phyloP scores from a whole-genome alignment of 2,797 vertebrate genomes.

The Tragelaphus oryx region DNA sequence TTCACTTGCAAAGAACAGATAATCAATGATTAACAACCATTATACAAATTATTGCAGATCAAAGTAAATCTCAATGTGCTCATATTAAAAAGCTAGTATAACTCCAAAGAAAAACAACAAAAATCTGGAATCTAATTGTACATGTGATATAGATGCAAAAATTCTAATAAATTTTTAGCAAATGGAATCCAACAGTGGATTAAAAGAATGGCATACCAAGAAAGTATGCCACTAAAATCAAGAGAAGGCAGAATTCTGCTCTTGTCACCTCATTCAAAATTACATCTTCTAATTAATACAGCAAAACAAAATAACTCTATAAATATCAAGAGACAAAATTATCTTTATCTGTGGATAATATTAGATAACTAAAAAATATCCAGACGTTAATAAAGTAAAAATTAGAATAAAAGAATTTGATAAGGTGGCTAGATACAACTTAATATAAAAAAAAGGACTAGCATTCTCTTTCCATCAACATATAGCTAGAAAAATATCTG shows the following conservation, averaged over 20 bases:
- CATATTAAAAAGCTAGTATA: conserved; percentile 3
- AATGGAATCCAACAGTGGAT: background rate
- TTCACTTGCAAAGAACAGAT: conserved; percentile 17
- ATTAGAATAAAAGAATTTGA: background rate
- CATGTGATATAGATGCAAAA: background rate
- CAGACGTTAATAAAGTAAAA: background rate
- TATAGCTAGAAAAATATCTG: background rate
- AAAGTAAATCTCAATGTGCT: background rate
- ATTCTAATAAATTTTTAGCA: background rate
- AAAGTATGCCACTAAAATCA: background rate
- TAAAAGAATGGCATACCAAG: background rate
- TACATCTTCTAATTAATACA: background rate
- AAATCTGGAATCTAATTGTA: background rate
- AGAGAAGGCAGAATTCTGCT: background rate
- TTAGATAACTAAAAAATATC: background rate
- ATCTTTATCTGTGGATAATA: background rate
- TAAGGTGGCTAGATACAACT: background rate
- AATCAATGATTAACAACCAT: background rate
- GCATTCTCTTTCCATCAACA: background rate
- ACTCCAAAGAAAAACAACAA: background rate
- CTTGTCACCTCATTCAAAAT: background rate
- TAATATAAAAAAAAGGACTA: background rate
- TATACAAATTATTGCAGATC: conserved; percentile 21
- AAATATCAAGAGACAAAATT: background rate
- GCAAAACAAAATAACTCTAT: background rate